These are phyloP conservation scores for Amitus sp. DNA, from an alignment of 2,888 invertebrate species.

Conservation along the genomic window DNA sequence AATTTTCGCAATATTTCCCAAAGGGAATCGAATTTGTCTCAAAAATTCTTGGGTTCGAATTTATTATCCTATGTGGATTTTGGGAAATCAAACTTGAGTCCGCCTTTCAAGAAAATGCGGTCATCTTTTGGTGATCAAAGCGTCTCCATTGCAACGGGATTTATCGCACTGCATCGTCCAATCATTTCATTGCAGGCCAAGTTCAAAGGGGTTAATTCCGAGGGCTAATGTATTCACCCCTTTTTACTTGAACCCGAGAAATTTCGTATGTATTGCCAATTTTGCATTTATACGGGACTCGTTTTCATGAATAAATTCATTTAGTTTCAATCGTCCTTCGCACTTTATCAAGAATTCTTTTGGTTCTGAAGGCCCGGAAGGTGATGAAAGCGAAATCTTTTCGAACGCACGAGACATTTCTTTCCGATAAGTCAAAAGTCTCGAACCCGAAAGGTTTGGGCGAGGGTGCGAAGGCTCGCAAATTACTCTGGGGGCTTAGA, in stretches of 20 bases:
- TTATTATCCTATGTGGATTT: too few species aligned
- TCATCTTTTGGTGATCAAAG: too few species aligned
- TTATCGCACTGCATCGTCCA: slow-evolving; percentile 57
- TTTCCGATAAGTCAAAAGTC: too few species aligned
- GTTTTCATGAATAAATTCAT: slow-evolving; percentile 66
- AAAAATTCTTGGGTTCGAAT: too few species aligned
- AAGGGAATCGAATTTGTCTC: too few species aligned
- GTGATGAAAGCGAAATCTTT: too few species aligned
- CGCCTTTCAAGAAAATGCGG: too few species aligned
- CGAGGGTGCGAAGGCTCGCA: slow-evolving; percentile 62
- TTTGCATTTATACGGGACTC: slow-evolving; percentile 64
- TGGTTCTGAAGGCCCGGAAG: background rate
- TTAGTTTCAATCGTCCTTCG: slow-evolving; percentile 56
- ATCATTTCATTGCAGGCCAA: slow-evolving; percentile 61
- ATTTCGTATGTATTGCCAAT: slow-evolving; percentile 67
- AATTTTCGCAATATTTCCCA: too few species aligned
- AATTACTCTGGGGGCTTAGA: slow-evolving; percentile 56
- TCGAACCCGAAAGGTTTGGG: too few species aligned
- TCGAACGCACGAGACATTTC: too few species aligned
- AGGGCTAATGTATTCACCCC: slow-evolving; percentile 66
- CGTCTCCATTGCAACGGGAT: slow-evolving; percentile 41
- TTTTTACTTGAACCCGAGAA: slow-evolving; percentile 65
- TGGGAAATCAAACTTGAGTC: too few species aligned
- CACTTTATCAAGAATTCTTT: slow-evolving; percentile 42
- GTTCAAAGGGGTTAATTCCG: slow-evolving; percentile 63